phyloP scores from a whole-genome alignment of 1,140 invertebrate genomes.

The Drosophila neocordata region DNA sequence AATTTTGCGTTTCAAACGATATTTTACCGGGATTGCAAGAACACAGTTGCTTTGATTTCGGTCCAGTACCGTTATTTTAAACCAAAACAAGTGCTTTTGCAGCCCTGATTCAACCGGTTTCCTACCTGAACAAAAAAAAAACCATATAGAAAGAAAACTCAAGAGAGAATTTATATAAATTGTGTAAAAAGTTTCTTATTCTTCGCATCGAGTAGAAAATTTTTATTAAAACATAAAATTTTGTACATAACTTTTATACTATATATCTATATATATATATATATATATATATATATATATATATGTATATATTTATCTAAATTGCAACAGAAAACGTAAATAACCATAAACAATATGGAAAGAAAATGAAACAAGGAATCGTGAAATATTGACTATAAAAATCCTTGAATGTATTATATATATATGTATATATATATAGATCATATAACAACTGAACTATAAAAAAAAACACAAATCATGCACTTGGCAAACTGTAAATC shows the following conservation, averaged over 20 bases:
- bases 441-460: constrained; percentile 35
- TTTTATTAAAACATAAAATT: constrained; percentile 59
- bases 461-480: constrained; percentile 49
- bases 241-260: constrained; percentile 73
- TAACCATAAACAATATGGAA: too few species aligned
- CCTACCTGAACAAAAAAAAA: constrained; percentile 15
- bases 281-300: constrained; percentile 37
- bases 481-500: constrained; percentile 72
- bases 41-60: neutral
- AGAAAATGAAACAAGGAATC: constrained; percentile 38
- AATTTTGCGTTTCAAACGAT: neutral
- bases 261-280: constrained; percentile 42
- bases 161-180: constrained; percentile 22
- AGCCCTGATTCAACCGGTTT: constrained; percentile 2
- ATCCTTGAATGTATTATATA: constrained; percentile 68
- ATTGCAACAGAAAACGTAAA: constrained; percentile 52
- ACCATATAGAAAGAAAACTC: constrained; percentile 26
- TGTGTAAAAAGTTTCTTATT: constrained; percentile 23
- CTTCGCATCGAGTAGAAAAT: constrained; percentile 71
- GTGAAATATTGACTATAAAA: constrained; percentile 33
- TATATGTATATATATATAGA: constrained; percentile 18
- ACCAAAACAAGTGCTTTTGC: neutral
- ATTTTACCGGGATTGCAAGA: neutral
- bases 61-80: neutral
- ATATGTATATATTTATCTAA: constrained; percentile 66